These are phyloP conservation scores for Campaea margaritaria DNA, from an alignment of 2,888 invertebrate species.

Conservation along the genomic window DNA sequence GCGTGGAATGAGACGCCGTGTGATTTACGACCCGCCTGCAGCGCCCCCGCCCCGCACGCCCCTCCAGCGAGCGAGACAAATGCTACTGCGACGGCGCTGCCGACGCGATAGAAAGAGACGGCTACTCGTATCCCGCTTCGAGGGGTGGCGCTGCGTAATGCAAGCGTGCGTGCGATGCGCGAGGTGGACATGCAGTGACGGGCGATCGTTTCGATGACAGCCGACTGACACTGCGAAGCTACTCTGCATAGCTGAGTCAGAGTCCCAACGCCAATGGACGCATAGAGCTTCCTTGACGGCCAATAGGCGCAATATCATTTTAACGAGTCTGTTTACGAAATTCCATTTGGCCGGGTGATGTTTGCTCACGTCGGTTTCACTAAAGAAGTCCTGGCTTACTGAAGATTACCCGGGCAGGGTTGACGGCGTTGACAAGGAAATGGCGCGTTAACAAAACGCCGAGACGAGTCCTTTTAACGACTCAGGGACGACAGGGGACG, in stretches of 20 bases:
- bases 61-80: slow-evolving; percentile 68
- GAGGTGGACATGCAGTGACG: slow-evolving; percentile 83
- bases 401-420: slow-evolving; percentile 72
- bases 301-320: slow-evolving; percentile 63
- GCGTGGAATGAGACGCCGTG: slow-evolving; percentile 85
- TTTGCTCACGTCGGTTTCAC: slow-evolving; percentile 46
- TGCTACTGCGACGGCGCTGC: slow-evolving; percentile 42
- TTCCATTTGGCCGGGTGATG: slow-evolving; percentile 49
- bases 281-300: slow-evolving; percentile 58
- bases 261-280: slow-evolving; percentile 68
- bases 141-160: slow-evolving; percentile 85
- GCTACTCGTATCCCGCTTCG: slow-evolving; percentile 67
- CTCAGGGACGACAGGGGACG: slow-evolving; percentile 79
- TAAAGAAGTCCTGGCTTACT: slow-evolving; percentile 65
- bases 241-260: slow-evolving; percentile 77
- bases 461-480: slow-evolving; percentile 79
- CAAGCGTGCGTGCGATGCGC: slow-evolving; percentile 85
- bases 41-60: slow-evolving; percentile 81
- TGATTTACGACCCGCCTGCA: slow-evolving; percentile 86
- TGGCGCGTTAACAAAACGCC: slow-evolving; percentile 78
- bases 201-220: slow-evolving; percentile 82
- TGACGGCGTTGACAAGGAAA: slow-evolving; percentile 78
- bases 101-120: slow-evolving; percentile 64
- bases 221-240: slow-evolving; percentile 72
- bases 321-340: slow-evolving; percentile 62